Evolutionary conservation across 2,797 vertebrate species (phyloP).

Genomic region (Sebastes dallii): DNA sequence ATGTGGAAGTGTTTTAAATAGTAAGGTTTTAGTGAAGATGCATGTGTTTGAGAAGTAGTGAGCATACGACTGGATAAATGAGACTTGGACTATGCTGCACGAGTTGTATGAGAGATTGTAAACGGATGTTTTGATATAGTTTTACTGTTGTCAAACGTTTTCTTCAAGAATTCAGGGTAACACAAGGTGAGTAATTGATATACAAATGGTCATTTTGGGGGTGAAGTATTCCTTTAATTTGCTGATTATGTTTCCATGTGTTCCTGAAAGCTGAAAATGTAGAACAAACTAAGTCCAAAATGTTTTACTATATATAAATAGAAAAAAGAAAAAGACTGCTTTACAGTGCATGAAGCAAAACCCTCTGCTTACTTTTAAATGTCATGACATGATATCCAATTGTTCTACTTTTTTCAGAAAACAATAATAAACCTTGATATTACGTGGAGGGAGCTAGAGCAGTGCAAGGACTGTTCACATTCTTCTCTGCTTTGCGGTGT

Average conservation of each 20-base stretch:
- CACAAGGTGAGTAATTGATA: background rate
- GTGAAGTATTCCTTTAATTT: background rate
- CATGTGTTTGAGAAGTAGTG: background rate
- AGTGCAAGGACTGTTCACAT: constrained; percentile 39
- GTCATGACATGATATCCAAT: constrained; percentile 25
- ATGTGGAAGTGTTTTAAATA: too few relatives aligned
- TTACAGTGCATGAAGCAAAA: background rate
- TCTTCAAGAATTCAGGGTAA: background rate
- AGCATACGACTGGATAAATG: background rate
- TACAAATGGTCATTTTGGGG: background rate
- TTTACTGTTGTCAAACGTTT: background rate
- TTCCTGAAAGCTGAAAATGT: background rate
- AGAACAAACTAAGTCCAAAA: background rate
- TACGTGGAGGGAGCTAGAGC: constrained; percentile 36
- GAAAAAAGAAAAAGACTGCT: background rate
- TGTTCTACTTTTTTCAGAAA: constrained; percentile 3
- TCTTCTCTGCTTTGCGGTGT: constrained; percentile 68
- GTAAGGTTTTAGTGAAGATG: background rate
- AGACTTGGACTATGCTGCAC: background rate
- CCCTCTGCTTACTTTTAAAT: constrained; percentile 37
- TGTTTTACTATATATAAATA: background rate
- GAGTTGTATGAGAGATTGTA: background rate
- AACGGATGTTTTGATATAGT: background rate
- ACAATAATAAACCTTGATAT: constrained; percentile 39
- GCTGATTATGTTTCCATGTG: background rate